Evolutionary conservation across 1,140 invertebrate genomes (phyloP), one percentile per base, ranked within the genome.

Genomic region (Ceratosolen fusciceps): DNA sequence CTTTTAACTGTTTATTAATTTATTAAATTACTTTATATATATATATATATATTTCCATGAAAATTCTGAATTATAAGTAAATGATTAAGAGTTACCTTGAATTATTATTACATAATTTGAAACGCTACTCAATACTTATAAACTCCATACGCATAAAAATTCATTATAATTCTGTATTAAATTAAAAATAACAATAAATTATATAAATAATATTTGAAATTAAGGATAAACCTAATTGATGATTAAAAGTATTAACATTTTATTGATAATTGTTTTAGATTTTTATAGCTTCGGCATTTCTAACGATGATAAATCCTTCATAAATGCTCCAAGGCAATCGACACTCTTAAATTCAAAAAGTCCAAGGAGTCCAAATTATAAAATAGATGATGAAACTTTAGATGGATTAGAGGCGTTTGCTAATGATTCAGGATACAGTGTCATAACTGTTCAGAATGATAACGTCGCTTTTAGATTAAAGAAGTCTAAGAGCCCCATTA

Each of bases 381-480:
- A 26, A 16, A 2, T 72, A 5, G 70, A 26, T 10, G 70, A 72
- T 16, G 47, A 72, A 31, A 54, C 47, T 29, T 0, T 54, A 54
- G 24, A 54, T 29, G 26, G 54, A 72, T 47, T 72, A 16, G 26
- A 72, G 21, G 54, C n/a, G 2, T 49, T 70, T 70, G 39, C 67
- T 47, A 24, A 24, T 26, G 47, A 52, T 21, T 68, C 39, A 47
- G 67, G 21, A 43, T 49, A 31, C 19, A 71, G 47, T 71, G 26
- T 49, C 43, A 52, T 71, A 29, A 49, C 47, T 21, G 14, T 52
- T 52, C 24, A 65, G 7, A 75, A 62, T 47, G 39, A 29, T 7
- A 47, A 34, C 3, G 49, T 62, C 52, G 16, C n/a, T 31, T 5
- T 75, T n/a, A 75, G 58, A 14, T 29, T 75, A 10, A 49, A 49